Base-by-base conservation (phyloP, 2,888 invertebrate species). In the Drosophila hawaiiensis region DNA sequence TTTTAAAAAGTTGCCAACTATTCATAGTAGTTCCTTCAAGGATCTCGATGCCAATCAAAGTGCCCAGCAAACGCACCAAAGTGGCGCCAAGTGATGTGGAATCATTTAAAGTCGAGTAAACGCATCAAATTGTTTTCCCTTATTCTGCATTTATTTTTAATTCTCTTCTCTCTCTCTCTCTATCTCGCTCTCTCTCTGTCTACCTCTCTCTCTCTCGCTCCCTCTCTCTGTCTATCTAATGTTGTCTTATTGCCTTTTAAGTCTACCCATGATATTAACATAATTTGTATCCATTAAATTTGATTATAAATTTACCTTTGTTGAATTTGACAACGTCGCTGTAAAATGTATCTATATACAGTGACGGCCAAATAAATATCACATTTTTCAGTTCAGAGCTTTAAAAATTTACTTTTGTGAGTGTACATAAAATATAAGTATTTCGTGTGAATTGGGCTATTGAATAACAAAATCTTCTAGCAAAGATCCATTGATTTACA, bases 1-100 rank as follows among this genome's bases (percentile, higher is more conserved):
- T 73, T 49, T 50, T 37, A 12, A 35, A 70, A 70, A 65, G 65
- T 72, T 66, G 9, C 29, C 56, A 71, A 66, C 56, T 41, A 55
- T 41, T 56, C 59, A 31, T 25, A 28, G 25, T n/a, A 25, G 31
- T 19, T 12, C 5, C 29, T n/a, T 41, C 22, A 41, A 56, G 39
- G 28, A n/a, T 41, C 29, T 58, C 41, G 56, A 31, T 58, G 29
- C 25, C 54, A 55, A 55, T 58, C n/a, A 31, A 58, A 56, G 39
- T 56, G 22, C 41, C 29, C 9, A 14, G 37, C 41, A 12, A 47
- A 25, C 49, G 29, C 2, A 14, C 56, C 39, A n/a, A 39, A 56
- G 56, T 56, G 39, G 9, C 10, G 16, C n/a, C 56, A 41, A 29
- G 22, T 43, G 31, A 25, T 25, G 43, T 31, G 58, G 31, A 12